Conservation (phyloP, 30 jellyfish, hydroid and myxozoan genomes). For the Euphysa ruthae region DNA sequence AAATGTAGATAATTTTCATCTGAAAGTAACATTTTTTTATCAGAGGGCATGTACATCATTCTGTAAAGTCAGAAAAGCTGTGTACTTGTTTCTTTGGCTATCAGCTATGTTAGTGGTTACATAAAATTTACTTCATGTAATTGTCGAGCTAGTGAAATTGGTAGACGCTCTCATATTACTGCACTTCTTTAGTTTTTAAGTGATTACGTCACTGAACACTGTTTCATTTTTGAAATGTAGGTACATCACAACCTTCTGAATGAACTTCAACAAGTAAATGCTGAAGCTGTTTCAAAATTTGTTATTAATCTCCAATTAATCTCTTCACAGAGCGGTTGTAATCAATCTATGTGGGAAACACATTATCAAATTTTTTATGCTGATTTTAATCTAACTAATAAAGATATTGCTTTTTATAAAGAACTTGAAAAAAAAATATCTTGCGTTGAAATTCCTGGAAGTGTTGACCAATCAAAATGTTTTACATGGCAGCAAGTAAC, state of each 20-base stretch:
- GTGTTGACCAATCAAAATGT: slow-evolving; percentile 20
- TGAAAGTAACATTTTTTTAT: neutral
- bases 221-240: slow-evolving; percentile 13
- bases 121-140: neutral
- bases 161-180: slow-evolving; percentile 56
- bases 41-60: slow-evolving; percentile 51
- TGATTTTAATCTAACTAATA: slow-evolving; percentile 17
- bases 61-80: slow-evolving; percentile 30
- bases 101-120: slow-evolving; percentile 11
- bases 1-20: slow-evolving; percentile 7
- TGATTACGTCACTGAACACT: slow-evolving; percentile 7
- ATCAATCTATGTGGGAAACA: slow-evolving; percentile 56
- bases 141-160: slow-evolving; percentile 32
- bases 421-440: neutral
- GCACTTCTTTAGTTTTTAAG: slow-evolving; percentile 20
- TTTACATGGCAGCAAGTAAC: slow-evolving; percentile 6
- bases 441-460: slow-evolving; percentile 14
- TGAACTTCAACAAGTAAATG: neutral
- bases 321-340: neutral
- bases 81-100: neutral
- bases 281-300: neutral
- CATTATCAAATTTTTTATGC: slow-evolving; percentile 8
- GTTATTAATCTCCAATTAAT: neutral
- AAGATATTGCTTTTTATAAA: neutral
- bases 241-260: slow-evolving; percentile 35